Base-by-base conservation (phyloP, 2,797 vertebrate genomes). In the Pantherophis alleghaniensis region DNA sequence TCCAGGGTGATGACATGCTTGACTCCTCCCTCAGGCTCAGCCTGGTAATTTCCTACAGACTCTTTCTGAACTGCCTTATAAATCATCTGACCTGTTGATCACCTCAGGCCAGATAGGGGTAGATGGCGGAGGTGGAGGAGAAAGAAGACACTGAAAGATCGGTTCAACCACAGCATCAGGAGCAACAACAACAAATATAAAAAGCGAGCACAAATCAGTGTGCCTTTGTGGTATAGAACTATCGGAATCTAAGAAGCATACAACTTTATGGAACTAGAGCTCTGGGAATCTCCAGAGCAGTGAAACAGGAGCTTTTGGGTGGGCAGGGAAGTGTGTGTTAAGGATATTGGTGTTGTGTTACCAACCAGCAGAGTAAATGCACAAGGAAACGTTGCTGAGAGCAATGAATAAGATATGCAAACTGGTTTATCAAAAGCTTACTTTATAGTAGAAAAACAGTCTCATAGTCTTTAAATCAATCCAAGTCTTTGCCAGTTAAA, bases 1-100 rank as follows among this genome's bases (percentile, higher is more conserved):
- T 26, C 61, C 1, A 63, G 1, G 61, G 10, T 63, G 61, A 63
- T 63, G 3, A 63, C 3, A 0, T 26, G 26, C 61, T 63, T 63
- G 61, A 63, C 26, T 63, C 24, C 3, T 28, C 26, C 10, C 61
- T 63, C 24, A 63, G 61, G 61, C 26, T 63, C 26, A 63, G 60
- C 9, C 24, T 26, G 60, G 24, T 61, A 3, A 61, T 26, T 10
- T 61, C 24, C 60, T 61, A 26, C 60, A 61, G 93, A 92, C 69
- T 22, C 66, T 92, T 91, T 89, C 89, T 89, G 87, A 89, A 86
- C 51, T 91, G 86, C 86, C 69, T 87, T 51, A n/a, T 89, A 94
- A 94, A 91, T 88, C 74, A 87, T 7, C 86, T 57, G 86, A 4
- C 13, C 57, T 90, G 0, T 0, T 66, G 87, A 0, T 53, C 4